Percentiles rank a stretch among this genome's conserved stretches.
phyloP scores from a whole-genome alignment of 2,113 vertebrate genomes.

The Cygnus buccinator region DNA sequence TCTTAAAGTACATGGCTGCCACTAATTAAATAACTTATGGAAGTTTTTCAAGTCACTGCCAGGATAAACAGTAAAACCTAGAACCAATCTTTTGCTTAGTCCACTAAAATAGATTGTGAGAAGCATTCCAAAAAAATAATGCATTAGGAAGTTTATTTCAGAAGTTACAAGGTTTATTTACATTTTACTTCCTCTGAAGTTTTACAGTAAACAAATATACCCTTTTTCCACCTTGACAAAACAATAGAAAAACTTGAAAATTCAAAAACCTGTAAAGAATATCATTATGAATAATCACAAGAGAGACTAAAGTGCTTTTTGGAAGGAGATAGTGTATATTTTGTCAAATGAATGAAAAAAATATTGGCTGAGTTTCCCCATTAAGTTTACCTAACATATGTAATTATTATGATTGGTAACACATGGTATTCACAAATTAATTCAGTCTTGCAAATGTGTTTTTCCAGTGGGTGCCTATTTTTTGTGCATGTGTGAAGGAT shows the following conservation, averaged over 20 bases:
- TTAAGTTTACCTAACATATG: constrained; percentile 35
- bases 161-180: background rate
- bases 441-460: constrained; percentile 13
- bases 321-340: background rate
- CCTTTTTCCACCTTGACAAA: background rate
- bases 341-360: background rate
- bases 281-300: background rate
- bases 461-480: constrained; percentile 11
- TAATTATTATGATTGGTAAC: constrained; percentile 36
- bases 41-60: background rate
- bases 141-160: background rate
- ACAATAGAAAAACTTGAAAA: background rate
- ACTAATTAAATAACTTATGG: background rate
- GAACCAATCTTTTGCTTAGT: background rate
- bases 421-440: constrained; percentile 11
- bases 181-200: background rate
- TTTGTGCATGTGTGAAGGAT: background rate
- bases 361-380: background rate
- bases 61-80: background rate
- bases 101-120: background rate
- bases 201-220: background rate
- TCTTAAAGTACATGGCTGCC: background rate
- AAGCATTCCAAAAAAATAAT: background rate
- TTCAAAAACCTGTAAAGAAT: background rate
- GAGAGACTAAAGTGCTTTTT: background rate